phyloP scores from a whole-genome alignment of 2,113 vertebrate genomes.

The Trichechus manatus region DNA sequence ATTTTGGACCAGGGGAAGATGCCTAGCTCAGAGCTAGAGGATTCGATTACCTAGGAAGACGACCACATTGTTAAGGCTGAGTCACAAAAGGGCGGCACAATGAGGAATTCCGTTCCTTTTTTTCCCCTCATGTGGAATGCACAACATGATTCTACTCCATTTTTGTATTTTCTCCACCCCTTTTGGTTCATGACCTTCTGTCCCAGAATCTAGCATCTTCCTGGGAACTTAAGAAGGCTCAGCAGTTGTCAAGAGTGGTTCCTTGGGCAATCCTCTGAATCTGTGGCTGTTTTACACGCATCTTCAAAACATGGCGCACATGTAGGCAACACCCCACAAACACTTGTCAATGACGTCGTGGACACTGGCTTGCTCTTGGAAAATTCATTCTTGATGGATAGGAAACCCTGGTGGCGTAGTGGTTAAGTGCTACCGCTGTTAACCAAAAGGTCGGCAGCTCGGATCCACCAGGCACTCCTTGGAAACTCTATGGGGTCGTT shows the following conservation, averaged over 20 bases:
- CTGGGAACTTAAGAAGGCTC: neutral
- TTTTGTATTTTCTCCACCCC: neutral
- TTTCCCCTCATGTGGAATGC: neutral
- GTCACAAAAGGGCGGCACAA: neutral
- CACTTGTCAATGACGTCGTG: neutral
- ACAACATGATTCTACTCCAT: neutral
- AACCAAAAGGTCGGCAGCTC: too few relatives aligned
- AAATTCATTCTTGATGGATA: neutral
- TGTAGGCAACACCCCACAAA: neutral
- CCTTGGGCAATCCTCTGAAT: neutral
- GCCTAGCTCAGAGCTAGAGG: neutral
- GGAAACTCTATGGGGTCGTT: too few relatives aligned
- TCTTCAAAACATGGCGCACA: neutral
- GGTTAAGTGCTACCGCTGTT: too few relatives aligned
- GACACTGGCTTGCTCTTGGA: neutral
- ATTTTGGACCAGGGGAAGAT: neutral
- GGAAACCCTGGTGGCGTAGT: too few relatives aligned
- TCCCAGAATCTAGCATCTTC: neutral
- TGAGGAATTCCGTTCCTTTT: neutral
- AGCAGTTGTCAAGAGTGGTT: fast-evolving
- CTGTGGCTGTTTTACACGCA: neutral
- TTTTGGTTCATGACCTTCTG: neutral
- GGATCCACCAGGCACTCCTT: too few relatives aligned
- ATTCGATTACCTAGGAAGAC: neutral
- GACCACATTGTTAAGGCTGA: neutral